phyloP scores from a whole-genome alignment of 2,113 vertebrate genomes.

The Brachyistius frenatus region DNA sequence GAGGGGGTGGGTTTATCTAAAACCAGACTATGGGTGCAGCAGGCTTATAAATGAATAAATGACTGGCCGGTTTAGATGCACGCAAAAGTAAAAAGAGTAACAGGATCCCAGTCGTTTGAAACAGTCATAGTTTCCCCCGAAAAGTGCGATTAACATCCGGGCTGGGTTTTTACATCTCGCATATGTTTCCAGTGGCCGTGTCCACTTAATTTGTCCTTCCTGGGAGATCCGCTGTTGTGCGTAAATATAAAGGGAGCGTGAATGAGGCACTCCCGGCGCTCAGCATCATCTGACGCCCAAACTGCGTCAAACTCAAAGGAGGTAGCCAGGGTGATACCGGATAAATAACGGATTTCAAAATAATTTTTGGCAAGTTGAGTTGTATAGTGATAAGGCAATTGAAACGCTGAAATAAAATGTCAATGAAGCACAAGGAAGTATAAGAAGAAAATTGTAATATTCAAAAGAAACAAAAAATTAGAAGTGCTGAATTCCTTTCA shows the following conservation, averaged over 20 bases:
- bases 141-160: constrained; percentile 30
- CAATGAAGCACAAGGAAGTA: no score
- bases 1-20: background rate
- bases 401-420: no score
- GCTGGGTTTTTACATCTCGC: constrained; percentile 35
- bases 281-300: constrained; percentile 39
- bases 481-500: no score
- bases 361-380: constrained; percentile 22
- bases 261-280: constrained; percentile 59
- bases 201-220: constrained; percentile 43
- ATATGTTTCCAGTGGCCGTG: constrained; percentile 50
- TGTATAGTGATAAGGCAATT: no score
- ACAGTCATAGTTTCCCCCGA: constrained; percentile 43
- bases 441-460: no score
- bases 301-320: background rate
- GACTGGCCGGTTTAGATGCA: constrained; percentile 13
- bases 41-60: constrained; percentile 26
- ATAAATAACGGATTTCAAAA: constrained; percentile 30
- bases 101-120: constrained; percentile 39
- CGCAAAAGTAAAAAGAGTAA: constrained; percentile 55
- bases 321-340: background rate
- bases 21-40: constrained; percentile 25
- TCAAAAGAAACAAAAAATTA: no score
- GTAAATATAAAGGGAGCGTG: constrained; percentile 27
- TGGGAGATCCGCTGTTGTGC: constrained; percentile 36